Evolutionary conservation across 2,888 invertebrate genomes (phyloP).

Genomic region (Clistopyga incitator): DNA sequence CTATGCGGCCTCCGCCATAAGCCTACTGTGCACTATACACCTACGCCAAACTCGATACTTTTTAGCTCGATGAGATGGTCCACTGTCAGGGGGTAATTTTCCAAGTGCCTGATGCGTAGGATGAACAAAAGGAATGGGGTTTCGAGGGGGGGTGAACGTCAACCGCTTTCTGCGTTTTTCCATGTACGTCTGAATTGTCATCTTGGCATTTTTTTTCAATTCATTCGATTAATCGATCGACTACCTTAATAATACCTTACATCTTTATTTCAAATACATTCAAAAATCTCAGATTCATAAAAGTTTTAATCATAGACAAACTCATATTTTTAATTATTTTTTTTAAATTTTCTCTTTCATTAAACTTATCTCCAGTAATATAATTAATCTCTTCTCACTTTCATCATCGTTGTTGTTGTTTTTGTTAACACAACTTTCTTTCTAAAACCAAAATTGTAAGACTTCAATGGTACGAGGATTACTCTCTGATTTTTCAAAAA

Average conservation of each 20-base stretch:
- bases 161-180: not conserved
- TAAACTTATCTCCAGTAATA: too few species aligned
- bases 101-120: conserved; percentile 4
- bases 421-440: not conserved
- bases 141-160: not conserved
- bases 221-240: too few species aligned
- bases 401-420: too few species aligned
- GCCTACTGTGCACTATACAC: conserved; percentile 39
- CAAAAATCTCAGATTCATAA: too few species aligned
- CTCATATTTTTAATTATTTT: too few species aligned
- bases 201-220: too few species aligned
- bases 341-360: too few species aligned
- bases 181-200: not conserved
- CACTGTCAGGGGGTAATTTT: conserved; percentile 5
- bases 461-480: too few species aligned
- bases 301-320: too few species aligned
- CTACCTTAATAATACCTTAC: too few species aligned
- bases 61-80: conserved; percentile 24
- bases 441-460: not conserved
- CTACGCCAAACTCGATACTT: conserved; percentile 42
- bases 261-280: too few species aligned
- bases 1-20: conserved; percentile 36
- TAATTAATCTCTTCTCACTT: too few species aligned
- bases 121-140: conserved; percentile 1
- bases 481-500: not conserved